Evolutionary conservation across 2,888 invertebrate species (phyloP), one percentile per base, ranked within the genome.

Genomic region (Bugulina stolonifera): DNA sequence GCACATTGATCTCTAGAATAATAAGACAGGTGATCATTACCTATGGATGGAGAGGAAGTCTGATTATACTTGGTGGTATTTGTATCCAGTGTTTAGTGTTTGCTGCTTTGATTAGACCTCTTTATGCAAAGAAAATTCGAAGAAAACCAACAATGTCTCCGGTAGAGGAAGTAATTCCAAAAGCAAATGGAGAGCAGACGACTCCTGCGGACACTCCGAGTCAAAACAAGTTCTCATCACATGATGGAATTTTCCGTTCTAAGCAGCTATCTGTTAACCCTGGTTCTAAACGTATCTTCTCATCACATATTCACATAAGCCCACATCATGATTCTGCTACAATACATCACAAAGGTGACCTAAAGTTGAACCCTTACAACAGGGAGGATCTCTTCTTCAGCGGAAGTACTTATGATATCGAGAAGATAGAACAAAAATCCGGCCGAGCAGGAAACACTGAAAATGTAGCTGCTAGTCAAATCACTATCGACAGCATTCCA

Each of bases 31-130:
- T 70, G 52, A 43, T 70, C 32, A 23, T 29, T 43, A 32, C 43
- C 3, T 70, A 70, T 32, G 70, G 70, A 2, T 70, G 70, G 70
- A 43, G 70, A 43, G 70, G 70, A 22, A 70, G 70, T 29, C 52
- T 70, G 3, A 43, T 70, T 5, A 43, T 70, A 10, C 70, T 70
- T 3, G 70, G 29, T 23, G 70, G 70, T 23, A 29, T 70, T 25
- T 70, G 70, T 29, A 70, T 70, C 18, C 70, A 70, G 52, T 23
- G 23, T n/a, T 25, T 70, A 23, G 70, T 70, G 23, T 32, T 70
- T 27, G 70, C 52, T 5, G 35, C 70, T 43, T 52, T 70, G 2
- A 70, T 70, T 27, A 22, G 70, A 25, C 70, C 70, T 14, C 52
- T 70, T 14, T 54, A 70, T 29, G 54, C 70, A 5, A 43, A 70